phyloP scores from a whole-genome alignment of 2,113 vertebrate species.

The Acinonyx jubatus region DNA sequence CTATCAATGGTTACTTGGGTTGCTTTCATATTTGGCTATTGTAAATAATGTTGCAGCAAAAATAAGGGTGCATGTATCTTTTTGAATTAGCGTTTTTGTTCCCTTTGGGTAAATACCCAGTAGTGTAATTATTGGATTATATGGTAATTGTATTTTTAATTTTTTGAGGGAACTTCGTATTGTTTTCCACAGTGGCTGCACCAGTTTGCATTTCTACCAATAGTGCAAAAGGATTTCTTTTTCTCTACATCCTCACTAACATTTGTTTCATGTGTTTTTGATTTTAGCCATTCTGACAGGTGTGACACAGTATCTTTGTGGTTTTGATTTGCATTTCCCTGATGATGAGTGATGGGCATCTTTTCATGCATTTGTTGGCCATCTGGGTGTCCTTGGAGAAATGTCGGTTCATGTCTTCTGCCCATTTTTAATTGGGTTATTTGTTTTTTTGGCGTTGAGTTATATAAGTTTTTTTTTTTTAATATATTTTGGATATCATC shows the following conservation, averaged over 20 bases:
- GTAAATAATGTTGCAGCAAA: neutral
- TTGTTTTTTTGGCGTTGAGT: neutral
- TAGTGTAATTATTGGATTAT: neutral
- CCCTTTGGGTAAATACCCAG: neutral
- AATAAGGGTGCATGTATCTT: neutral
- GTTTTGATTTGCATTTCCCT: neutral
- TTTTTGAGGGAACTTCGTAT: neutral
- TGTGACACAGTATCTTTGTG: neutral
- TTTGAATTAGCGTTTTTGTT: neutral
- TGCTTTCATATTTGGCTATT: neutral
- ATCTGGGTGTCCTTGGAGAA: neutral
- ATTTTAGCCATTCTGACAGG: neutral
- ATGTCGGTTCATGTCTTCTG: neutral
- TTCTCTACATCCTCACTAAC: neutral
- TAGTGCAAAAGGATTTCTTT: neutral
- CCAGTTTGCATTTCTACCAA: neutral
- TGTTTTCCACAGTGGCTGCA: neutral
- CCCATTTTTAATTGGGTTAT: neutral
- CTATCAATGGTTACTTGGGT: neutral
- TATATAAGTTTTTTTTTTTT: neutral
- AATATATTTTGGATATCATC: neutral
- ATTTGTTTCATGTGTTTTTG: neutral
- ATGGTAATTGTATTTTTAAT: neutral
- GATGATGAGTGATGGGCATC: neutral
- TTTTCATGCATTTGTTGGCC: neutral